Percentiles rank a stretch among this genome's conserved stretches.
Evolutionary conservation across 1,140 invertebrate genomes (phyloP).

Genomic region (Metaphire vulgaris): DNA sequence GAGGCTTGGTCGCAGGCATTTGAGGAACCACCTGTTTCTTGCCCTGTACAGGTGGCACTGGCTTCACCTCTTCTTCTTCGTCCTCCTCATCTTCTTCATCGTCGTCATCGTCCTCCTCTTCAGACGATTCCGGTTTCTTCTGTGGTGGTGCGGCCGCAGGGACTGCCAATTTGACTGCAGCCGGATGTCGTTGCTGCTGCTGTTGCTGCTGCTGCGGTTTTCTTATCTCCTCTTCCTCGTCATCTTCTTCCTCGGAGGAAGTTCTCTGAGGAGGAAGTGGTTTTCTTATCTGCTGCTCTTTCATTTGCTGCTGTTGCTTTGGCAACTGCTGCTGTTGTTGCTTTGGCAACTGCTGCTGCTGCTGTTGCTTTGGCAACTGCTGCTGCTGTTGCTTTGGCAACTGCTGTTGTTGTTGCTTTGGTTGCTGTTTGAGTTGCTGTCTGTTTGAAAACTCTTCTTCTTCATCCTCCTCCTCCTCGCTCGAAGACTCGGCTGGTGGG

Average conservation of each 20-base stretch:
- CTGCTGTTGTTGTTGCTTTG: slow-evolving; percentile 5
- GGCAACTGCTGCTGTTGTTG: slow-evolving; percentile 2
- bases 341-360: slow-evolving; percentile 2
- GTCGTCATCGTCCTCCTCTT: slow-evolving; percentile 6
- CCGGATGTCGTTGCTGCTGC: not conserved
- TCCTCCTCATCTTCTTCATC: slow-evolving; percentile 11
- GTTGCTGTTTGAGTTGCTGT: not conserved
- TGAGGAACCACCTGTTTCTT: not conserved
- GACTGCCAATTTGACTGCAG: not conserved
- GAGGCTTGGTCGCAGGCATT: not conserved
- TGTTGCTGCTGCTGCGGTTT: slow-evolving; percentile 2
- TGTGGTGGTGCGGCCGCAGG: not conserved
- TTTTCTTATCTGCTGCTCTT: slow-evolving; percentile 1
- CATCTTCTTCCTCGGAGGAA: slow-evolving; percentile 13
- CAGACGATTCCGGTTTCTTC: not conserved
- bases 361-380: not conserved
- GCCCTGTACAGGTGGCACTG: not conserved
- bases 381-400: not conserved
- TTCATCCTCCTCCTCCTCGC: slow-evolving; percentile 5
- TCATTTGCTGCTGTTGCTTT: not conserved
- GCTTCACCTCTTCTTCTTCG: not conserved
- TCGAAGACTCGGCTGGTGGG: not conserved
- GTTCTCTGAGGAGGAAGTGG: not conserved
- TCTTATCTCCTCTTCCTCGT: slow-evolving; percentile 17
- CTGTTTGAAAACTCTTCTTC: not conserved